Conservation (phyloP, 1,140 invertebrate species). For the Thrips palmi region DNA sequence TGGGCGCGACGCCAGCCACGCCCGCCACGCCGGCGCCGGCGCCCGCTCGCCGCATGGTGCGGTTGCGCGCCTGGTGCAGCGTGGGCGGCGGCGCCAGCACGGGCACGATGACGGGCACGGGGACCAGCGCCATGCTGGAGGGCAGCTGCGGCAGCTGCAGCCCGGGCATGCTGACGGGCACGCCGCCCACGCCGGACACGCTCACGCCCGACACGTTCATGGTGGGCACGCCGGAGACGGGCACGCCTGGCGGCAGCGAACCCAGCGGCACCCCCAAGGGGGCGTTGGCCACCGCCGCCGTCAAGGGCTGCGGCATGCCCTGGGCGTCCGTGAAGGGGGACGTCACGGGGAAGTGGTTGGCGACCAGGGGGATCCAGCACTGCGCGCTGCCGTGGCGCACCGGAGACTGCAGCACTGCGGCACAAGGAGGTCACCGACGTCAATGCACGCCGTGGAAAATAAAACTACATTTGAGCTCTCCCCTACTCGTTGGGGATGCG, state of each 20-base stretch:
- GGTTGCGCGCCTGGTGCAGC: too few species aligned
- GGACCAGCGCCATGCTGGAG: constrained; percentile 11
- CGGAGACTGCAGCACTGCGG: constrained; percentile 17
- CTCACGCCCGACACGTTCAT: background rate
- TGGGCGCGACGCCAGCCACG: too few species aligned
- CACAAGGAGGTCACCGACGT: background rate
- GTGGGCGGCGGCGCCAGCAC: constrained; percentile 24
- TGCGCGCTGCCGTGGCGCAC: constrained; percentile 23
- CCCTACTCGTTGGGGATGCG: background rate
- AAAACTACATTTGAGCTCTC: background rate
- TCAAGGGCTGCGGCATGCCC: background rate
- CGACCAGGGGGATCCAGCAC: constrained; percentile 37
- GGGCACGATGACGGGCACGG: constrained; percentile 16
- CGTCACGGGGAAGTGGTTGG: constrained; percentile 37
- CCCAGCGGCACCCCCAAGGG: background rate
- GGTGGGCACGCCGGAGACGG: background rate
- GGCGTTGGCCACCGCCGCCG: constrained; percentile 9
- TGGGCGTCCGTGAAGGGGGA: constrained; percentile 29
- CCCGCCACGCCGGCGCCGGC: too few species aligned
- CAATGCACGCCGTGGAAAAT: constrained; percentile 19
- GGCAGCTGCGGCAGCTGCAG: constrained; percentile 3
- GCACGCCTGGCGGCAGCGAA: background rate
- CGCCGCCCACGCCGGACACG: background rate
- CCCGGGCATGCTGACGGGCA: background rate
- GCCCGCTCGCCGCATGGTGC: too few species aligned